A percentile compares a stretch with the other conserved stretches of the same genome.
Conservation (phyloP, 2,113 vertebrate species). For the Micronycteris hirsuta region DNA sequence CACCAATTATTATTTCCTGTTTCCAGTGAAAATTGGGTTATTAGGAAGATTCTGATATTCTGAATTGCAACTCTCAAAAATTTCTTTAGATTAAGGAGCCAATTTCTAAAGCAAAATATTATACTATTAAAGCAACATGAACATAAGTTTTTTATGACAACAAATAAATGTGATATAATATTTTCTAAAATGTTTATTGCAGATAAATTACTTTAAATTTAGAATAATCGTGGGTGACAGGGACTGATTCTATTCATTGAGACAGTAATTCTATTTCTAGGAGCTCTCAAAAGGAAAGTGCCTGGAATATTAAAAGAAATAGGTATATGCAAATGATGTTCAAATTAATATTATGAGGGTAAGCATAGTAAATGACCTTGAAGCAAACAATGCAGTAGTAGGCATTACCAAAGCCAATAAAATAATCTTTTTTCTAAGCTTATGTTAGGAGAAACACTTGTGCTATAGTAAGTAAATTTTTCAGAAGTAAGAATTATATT, state of each 20-base stretch:
- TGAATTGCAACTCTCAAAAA: neutral
- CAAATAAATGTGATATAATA: neutral
- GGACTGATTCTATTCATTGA: neutral
- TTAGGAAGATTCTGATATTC: neutral
- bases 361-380: neutral
- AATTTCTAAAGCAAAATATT: neutral
- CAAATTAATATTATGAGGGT: neutral
- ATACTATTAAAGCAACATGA: neutral
- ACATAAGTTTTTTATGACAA: neutral
- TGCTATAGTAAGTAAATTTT: neutral
- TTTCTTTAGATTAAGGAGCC: neutral
- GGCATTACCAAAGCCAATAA: neutral
- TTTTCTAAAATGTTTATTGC: neutral
- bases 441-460: neutral
- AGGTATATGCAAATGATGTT: neutral
- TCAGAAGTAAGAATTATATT: neutral
- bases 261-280: neutral
- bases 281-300: neutral
- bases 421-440: neutral
- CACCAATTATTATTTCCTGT: neutral
- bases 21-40: neutral
- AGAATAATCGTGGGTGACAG: neutral
- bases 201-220: neutral
- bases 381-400: neutral
- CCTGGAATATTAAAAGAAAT: neutral